Conservation (phyloP, 2,888 invertebrate species). For the Synergus itoensis region DNA sequence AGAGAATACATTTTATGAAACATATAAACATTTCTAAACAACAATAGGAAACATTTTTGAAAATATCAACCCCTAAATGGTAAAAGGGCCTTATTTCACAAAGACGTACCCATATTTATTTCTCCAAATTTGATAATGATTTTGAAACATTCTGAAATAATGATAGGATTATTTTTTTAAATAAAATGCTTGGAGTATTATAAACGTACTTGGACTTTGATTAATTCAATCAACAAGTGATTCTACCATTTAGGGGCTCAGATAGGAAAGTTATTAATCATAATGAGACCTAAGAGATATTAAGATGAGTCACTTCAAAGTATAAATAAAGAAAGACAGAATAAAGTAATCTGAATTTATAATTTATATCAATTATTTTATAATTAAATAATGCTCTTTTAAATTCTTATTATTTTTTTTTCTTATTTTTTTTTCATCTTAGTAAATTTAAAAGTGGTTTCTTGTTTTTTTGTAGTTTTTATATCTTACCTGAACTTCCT, state of each 20-base stretch:
- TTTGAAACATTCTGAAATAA: constrained; percentile 27
- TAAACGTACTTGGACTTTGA: not conserved
- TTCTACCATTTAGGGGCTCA: constrained; percentile 27
- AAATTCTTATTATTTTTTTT: no score
- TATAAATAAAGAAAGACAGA: no score
- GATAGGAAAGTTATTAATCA: not conserved
- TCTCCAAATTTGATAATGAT: constrained; percentile 28
- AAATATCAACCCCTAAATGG: constrained; percentile 25
- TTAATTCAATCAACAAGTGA: not conserved
- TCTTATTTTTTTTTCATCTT: not conserved
- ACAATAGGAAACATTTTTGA: not conserved
- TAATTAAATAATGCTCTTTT: not conserved
- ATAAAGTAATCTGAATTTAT: no score
- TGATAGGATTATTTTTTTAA: not conserved
- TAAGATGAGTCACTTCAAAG: not conserved
- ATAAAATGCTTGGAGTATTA: not conserved
- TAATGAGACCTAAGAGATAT: not conserved
- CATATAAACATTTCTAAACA: constrained; percentile 18
- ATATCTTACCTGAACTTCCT: constrained; percentile 28
- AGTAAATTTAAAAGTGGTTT: not conserved
- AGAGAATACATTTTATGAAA: constrained; percentile 40
- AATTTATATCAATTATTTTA: not conserved
- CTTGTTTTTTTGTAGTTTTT: not conserved
- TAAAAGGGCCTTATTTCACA: not conserved
- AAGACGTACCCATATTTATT: constrained; percentile 37